A percentile compares a stretch with the other conserved stretches of the same genome.
Conservation (phyloP, 37 sponge, comb jelly and placozoan species). For the Axinella damicornis region DNA sequence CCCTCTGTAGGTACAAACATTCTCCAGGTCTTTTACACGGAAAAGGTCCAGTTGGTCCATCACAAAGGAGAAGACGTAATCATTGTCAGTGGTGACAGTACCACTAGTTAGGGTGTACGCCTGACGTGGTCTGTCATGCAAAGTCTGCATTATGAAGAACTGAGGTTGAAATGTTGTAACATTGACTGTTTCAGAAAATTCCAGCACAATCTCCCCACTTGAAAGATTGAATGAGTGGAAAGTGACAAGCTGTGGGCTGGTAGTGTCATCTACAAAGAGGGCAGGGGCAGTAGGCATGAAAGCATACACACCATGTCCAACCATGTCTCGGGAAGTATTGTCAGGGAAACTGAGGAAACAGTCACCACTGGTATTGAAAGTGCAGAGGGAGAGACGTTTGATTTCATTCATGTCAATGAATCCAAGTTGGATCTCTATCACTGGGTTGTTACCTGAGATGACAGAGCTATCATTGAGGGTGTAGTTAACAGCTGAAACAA, state of each 20-base stretch:
- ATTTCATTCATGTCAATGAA: constrained; percentile 74
- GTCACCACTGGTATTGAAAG: constrained; percentile 31
- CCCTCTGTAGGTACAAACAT: constrained; percentile 83
- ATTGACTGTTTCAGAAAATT: constrained; percentile 82
- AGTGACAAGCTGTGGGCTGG: constrained; percentile 55
- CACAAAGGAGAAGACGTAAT: constrained; percentile 43
- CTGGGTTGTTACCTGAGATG: constrained; percentile 66
- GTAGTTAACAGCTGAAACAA: constrained; percentile 36
- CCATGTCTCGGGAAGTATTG: constrained; percentile 76
- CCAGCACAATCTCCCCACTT: constrained; percentile 73
- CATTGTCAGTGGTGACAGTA: constrained; percentile 13
- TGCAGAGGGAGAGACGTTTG: constrained; percentile 75
- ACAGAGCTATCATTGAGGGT: constrained; percentile 68
- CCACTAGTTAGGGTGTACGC: constrained; percentile 59
- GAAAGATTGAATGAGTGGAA: constrained; percentile 80
- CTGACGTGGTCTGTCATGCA: constrained; percentile 73
- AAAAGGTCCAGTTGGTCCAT: constrained; percentile 65
- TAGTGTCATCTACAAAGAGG: constrained; percentile 76
- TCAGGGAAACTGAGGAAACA: constrained; percentile 78
- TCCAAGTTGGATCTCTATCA: constrained; percentile 68
- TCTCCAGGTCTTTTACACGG: constrained; percentile 48
- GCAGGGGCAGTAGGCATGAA: constrained; percentile 29
- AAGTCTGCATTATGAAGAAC: constrained; percentile 63
- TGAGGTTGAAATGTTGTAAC: constrained; percentile 64
- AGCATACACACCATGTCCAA: constrained; percentile 59